phyloP scores from a whole-genome alignment of 2,113 vertebrate genomes.

The Podarcis raffonei region DNA sequence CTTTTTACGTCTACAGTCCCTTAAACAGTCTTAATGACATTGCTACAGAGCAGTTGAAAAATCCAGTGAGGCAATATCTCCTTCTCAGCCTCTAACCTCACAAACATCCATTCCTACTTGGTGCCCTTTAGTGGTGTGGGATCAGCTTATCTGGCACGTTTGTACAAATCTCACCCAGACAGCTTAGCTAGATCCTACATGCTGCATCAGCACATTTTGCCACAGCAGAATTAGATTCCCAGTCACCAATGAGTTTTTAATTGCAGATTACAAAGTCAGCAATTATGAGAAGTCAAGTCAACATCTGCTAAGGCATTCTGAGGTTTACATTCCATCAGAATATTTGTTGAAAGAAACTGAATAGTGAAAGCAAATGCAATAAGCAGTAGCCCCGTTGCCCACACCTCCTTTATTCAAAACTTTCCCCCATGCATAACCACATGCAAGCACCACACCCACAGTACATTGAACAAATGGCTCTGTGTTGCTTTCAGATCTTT shows the following conservation, averaged over 20 bases:
- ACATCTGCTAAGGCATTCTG: background rate
- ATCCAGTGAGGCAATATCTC: background rate
- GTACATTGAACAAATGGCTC: background rate
- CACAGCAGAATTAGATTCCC: background rate
- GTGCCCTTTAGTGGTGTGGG: background rate
- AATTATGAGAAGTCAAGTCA: constrained; percentile 1
- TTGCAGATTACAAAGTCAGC: background rate
- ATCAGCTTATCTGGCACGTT: background rate
- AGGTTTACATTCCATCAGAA: background rate
- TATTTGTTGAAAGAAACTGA: constrained; percentile 11
- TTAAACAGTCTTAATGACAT: background rate
- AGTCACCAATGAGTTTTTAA: background rate
- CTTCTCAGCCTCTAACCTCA: background rate
- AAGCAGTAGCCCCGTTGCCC: background rate
- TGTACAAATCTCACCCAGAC: background rate
- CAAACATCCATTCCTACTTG: background rate
- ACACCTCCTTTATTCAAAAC: constrained; percentile 1
- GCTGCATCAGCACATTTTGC: background rate
- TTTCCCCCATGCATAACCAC: too few species aligned
- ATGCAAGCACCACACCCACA: background rate
- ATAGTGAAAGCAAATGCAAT: background rate
- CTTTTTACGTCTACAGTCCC: background rate
- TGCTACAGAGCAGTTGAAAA: background rate
- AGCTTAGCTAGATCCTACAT: background rate
- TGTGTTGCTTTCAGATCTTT: background rate